These are phyloP conservation scores for Edolisoma coerulescens DNA, from an alignment of 2,113 vertebrate genomes.

Conservation along the genomic window DNA sequence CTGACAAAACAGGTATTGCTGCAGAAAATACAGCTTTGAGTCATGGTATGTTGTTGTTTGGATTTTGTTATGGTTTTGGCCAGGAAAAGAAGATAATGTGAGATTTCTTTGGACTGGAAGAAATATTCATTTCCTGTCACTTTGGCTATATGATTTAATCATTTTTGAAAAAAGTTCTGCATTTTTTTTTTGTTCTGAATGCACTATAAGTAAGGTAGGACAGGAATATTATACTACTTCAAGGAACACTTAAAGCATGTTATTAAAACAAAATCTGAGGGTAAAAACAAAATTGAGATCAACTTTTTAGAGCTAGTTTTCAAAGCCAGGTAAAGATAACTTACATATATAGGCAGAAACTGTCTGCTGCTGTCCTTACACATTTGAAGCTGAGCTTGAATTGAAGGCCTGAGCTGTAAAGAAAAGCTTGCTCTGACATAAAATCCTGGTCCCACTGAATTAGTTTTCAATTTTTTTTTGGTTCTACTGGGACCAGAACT, in stretches of 20 bases:
- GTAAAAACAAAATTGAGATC: neutral
- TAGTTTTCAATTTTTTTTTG: neutral
- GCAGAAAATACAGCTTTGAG: neutral
- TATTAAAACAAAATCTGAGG: neutral
- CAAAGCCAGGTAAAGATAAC: neutral
- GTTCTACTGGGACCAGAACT: neutral
- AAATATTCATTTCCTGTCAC: neutral
- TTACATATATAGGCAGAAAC: neutral
- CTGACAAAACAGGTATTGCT: slow-evolving; percentile 91
- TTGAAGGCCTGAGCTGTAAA: neutral
- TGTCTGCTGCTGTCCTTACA: neutral
- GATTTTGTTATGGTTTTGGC: neutral
- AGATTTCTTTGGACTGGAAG: neutral
- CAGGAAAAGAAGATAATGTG: neutral
- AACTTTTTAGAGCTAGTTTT: neutral
- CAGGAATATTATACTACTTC: neutral
- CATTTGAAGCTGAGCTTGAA: neutral
- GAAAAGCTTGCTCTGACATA: neutral
- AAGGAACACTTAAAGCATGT: neutral
- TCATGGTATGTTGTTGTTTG: neutral
- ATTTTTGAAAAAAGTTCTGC: neutral
- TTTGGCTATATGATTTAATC: neutral
- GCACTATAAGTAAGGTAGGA: rapidly evolving
- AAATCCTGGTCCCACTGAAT: neutral
- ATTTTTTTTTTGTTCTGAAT: neutral